Conservation (phyloP, 1,140 invertebrate species). For the Bombus huntii region DNA sequence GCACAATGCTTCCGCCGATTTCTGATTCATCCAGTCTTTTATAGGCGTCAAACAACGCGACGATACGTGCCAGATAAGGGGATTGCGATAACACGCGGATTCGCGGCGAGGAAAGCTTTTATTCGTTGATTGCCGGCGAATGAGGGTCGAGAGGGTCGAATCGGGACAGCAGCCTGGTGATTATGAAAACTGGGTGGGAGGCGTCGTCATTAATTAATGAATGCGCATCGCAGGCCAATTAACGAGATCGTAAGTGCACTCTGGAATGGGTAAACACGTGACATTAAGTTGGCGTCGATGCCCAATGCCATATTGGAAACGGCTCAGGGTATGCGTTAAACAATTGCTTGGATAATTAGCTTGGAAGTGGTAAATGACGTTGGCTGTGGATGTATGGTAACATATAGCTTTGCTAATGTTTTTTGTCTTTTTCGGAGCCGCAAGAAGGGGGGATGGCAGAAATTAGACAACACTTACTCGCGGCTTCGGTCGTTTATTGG, state of each 20-base stretch:
- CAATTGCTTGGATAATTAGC: slow-evolving; percentile 13
- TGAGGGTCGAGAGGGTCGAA: slow-evolving; percentile 38
- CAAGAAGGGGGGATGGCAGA: background rate
- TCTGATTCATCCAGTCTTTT: background rate
- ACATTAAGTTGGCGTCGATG: slow-evolving; percentile 58
- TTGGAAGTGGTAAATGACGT: background rate
- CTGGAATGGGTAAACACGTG: slow-evolving; percentile 54
- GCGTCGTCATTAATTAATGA: slow-evolving; percentile 62
- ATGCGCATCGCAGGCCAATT: slow-evolving; percentile 52
- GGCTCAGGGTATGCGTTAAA: slow-evolving; percentile 6
- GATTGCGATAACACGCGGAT: background rate
- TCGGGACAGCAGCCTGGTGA: slow-evolving; percentile 31
- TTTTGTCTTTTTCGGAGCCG: background rate
- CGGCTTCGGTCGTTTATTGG: background rate
- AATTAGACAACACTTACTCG: slow-evolving; percentile 2
- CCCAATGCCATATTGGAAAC: background rate
- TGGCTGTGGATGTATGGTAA: background rate
- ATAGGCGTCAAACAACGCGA: background rate
- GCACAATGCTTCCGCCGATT: slow-evolving; percentile 2
- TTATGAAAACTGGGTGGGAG: slow-evolving; percentile 54
- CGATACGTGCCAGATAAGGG: background rate
- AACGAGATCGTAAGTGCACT: slow-evolving; percentile 46
- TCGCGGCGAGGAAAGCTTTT: slow-evolving; percentile 25
- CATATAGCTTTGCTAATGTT: background rate
- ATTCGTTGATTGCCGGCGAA: slow-evolving; percentile 29